Evolutionary conservation across 1,140 invertebrate genomes (phyloP).

Genomic region (Drosophila fuyamai): DNA sequence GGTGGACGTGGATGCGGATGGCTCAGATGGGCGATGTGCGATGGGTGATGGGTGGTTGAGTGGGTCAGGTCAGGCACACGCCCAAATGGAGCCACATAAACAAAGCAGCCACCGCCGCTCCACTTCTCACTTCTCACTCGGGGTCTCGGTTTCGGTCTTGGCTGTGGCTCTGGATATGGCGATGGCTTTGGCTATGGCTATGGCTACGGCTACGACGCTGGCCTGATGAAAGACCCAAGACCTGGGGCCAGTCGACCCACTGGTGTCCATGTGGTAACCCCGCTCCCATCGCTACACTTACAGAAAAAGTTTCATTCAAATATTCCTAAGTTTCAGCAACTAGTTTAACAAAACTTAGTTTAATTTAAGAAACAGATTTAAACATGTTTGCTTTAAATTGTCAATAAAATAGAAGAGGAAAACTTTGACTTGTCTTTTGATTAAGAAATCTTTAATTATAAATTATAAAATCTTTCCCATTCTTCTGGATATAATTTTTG

Average conservation of each 20-base stretch:
- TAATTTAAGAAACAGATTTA: no score
- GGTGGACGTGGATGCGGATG: background rate
- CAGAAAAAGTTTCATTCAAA: background rate
- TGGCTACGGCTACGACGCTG: conserved; percentile 1
- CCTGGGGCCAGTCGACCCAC: conserved; percentile 48
- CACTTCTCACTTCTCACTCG: background rate
- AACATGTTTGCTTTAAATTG: no score
- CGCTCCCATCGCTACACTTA: conserved; percentile 2
- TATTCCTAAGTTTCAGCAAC: no score
- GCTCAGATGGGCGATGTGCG: background rate
- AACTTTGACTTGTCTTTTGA: no score
- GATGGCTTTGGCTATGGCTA: background rate
- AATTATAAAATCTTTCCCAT: no score
- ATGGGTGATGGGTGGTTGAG: conserved; percentile 16
- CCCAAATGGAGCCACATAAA: conserved; percentile 78
- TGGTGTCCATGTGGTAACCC: conserved; percentile 36
- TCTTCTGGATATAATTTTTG: no score
- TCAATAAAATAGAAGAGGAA: no score
- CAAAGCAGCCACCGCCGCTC: conserved; percentile 60
- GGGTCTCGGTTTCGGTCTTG: conserved; percentile 25
- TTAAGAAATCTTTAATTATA: no score
- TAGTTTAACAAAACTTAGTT: no score
- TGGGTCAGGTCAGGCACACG: conserved; percentile 44
- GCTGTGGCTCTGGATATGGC: background rate
- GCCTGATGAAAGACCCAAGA: conserved; percentile 47